phyloP scores from a whole-genome alignment of 2,797 vertebrate species.

The Xenopus petersii region DNA sequence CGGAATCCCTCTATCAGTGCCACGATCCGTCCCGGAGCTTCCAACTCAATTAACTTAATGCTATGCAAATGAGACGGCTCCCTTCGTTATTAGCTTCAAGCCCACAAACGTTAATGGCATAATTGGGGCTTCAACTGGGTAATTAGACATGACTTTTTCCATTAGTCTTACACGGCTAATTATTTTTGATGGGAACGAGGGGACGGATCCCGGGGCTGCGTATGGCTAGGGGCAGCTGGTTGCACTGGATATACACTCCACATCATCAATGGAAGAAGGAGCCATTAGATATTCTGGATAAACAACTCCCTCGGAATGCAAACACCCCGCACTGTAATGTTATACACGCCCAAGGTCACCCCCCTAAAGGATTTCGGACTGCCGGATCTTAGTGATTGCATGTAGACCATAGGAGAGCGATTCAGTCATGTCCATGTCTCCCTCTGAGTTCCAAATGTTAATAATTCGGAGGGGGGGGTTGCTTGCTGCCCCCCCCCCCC shows the following conservation, averaged over 20 bases:
- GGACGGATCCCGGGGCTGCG: constrained; percentile 60
- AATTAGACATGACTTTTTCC: constrained; percentile 82
- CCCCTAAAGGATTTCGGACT: too few species aligned
- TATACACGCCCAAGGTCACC: too few species aligned
- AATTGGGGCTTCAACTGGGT: constrained; percentile 91
- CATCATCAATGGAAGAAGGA: constrained; percentile 43
- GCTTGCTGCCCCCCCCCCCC: too few species aligned
- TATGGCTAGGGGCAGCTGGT: constrained; percentile 59
- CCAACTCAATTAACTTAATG: constrained; percentile 96
- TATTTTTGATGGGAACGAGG: constrained; percentile 68
- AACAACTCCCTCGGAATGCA: neutral
- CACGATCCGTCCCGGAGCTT: constrained; percentile 60
- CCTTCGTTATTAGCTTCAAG: constrained; percentile 82
- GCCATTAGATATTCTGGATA: neutral
- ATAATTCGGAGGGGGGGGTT: too few species aligned
- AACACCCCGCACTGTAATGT: neutral
- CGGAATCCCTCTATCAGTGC: constrained; percentile 74
- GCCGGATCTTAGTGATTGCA: too few species aligned
- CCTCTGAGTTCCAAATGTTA: too few species aligned
- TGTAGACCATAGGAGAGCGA: too few species aligned
- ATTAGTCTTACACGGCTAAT: constrained; percentile 84
- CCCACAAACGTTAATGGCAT: constrained; percentile 84
- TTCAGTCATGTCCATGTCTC: too few species aligned
- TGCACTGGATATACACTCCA: constrained; percentile 55
- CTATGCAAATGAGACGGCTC: constrained; percentile 91